Conservation (phyloP, 1,140 invertebrate genomes). For the Drosophila bipectinata region DNA sequence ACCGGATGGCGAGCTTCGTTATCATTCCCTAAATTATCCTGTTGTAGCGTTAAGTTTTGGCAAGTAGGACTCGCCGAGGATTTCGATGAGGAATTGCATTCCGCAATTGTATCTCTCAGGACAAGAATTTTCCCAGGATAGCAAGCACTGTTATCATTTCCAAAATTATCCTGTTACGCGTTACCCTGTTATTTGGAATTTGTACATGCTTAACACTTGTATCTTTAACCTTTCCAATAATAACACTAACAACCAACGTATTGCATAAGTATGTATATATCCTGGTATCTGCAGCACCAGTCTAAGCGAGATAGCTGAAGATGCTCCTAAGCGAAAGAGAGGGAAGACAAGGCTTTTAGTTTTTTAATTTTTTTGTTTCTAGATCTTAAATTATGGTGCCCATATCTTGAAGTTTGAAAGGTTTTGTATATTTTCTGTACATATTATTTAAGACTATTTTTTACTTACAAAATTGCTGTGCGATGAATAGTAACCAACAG, state of each 20-base stretch:
- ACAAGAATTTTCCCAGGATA: too few relatives aligned
- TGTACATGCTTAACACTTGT: too few relatives aligned
- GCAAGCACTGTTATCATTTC: not conserved
- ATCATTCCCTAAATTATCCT: too few relatives aligned
- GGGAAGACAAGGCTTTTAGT: constrained; percentile 2
- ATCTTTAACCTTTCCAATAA: too few relatives aligned
- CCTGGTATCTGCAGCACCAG: not conserved
- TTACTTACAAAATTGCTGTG: not conserved
- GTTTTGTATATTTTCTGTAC: not conserved
- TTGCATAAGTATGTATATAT: not conserved
- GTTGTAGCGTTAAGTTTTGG: too few relatives aligned
- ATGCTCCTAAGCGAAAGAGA: not conserved
- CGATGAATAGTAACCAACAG: not conserved
- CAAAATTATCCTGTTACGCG: not conserved
- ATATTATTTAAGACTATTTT: not conserved
- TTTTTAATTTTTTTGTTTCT: not conserved
- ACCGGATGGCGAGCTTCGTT: not conserved
- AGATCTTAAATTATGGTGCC: too few relatives aligned
- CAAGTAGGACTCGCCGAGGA: too few relatives aligned
- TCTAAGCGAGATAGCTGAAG: not conserved
- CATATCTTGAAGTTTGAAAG: too few relatives aligned
- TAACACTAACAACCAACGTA: not conserved
- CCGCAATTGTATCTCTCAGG: too few relatives aligned
- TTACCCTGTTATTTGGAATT: too few relatives aligned
- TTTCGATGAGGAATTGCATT: too few relatives aligned